Evolutionary conservation across 2,797 vertebrate genomes (phyloP).

Genomic region (Chiroxiphia lanceolata): DNA sequence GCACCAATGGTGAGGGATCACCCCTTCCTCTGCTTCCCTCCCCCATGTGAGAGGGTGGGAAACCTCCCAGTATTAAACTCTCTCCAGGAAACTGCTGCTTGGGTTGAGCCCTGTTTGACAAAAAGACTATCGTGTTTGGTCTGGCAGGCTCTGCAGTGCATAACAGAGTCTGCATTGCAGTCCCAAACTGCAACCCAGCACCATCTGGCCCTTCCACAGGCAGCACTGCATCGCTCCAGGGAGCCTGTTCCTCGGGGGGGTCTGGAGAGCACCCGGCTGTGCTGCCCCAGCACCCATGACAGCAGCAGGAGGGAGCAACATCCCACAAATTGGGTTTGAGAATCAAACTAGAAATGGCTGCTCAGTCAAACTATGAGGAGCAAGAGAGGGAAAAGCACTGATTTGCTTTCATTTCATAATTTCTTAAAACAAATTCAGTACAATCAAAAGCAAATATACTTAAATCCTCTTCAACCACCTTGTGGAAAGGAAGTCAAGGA

Average conservation of each 20-base stretch:
- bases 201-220: slow-evolving; percentile 9
- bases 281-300: background rate
- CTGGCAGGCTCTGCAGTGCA: slow-evolving; percentile 31
- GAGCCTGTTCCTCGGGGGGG: background rate
- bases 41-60: background rate
- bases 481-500: background rate
- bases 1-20: background rate
- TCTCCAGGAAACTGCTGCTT: background rate
- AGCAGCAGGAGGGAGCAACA: background rate
- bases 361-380: background rate
- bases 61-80: background rate
- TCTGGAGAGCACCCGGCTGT: background rate
- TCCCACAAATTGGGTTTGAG: accelerated
- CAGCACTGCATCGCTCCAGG: background rate
- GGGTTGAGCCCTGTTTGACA: background rate
- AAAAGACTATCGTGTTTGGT: background rate
- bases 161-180: slow-evolving; percentile 56
- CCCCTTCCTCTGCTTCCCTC: background rate
- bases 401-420: background rate
- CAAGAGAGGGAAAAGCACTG: background rate
- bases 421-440: background rate
- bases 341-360: background rate
- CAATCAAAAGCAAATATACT: background rate
- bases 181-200: slow-evolving; percentile 36
- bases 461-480: background rate